A percentile compares a stretch with the other conserved stretches of the same genome.
Conservation (phyloP, 2,113 vertebrate species). For the Charadrius vociferus region DNA sequence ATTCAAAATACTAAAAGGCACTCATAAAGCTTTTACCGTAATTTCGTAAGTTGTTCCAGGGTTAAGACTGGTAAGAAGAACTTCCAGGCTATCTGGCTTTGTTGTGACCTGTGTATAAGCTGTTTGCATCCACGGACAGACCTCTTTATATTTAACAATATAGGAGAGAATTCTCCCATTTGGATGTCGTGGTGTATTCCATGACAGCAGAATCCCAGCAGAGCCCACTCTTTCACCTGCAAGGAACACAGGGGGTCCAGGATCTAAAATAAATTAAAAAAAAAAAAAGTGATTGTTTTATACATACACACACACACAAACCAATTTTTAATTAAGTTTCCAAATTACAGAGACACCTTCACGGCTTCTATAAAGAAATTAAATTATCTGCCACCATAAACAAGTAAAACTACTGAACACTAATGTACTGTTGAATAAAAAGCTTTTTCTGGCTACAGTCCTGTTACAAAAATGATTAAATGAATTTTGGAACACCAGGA, state of each 20-base stretch:
- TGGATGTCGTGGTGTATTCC: conserved; percentile 79
- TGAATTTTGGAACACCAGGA: conserved; percentile 38
- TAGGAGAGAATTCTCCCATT: conserved; percentile 84
- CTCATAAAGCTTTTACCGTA: conserved; percentile 76
- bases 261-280: conserved; percentile 60
- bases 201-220: conserved; percentile 92
- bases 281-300: background rate
- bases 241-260: conserved; percentile 80
- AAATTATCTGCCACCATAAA: background rate
- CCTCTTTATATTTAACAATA: conserved; percentile 90
- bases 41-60: conserved; percentile 95
- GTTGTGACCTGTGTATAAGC: conserved; percentile 82
- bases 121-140: conserved; percentile 90
- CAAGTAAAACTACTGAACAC: background rate
- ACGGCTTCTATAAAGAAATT: background rate
- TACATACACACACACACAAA: background rate
- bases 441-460: background rate
- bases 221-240: conserved; percentile 92
- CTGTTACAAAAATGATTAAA: conserved; percentile 37
- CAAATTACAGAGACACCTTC: background rate
- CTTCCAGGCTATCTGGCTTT: conserved; percentile 84
- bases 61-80: conserved; percentile 88
- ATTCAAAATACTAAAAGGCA: background rate
- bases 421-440: background rate
- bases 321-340: background rate